Percentiles rank a stretch among this genome's conserved stretches.
phyloP scores from a whole-genome alignment of 2,888 invertebrate species.

The Leptogaster cylindrica region DNA sequence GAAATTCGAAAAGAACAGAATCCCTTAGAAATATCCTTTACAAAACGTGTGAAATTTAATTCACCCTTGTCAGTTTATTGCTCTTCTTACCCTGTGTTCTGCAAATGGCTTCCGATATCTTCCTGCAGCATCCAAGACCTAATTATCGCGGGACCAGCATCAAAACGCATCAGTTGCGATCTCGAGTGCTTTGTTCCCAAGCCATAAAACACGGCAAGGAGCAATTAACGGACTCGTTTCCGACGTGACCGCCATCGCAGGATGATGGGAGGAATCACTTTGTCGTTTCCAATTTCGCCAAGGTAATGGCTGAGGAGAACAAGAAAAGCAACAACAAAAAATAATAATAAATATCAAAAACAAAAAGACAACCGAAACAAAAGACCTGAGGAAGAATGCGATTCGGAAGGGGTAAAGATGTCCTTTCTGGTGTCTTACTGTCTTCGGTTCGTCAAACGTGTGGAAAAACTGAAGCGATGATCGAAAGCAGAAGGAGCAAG shows the following conservation, averaged over 20 bases:
- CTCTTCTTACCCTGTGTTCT: not conserved
- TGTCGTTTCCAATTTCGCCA: slow-evolving; percentile 17
- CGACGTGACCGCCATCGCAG: slow-evolving; percentile 12
- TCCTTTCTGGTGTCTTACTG: slow-evolving; percentile 19
- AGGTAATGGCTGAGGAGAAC: too few species aligned
- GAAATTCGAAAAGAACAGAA: too few species aligned
- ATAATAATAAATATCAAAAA: not conserved
- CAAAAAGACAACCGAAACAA: not conserved
- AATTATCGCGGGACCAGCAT: slow-evolving; percentile 1
- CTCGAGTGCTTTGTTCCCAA: not conserved
- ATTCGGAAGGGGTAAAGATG: not conserved
- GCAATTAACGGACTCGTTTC: slow-evolving; percentile 25
- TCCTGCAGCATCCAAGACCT: not conserved
- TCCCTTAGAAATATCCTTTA: too few species aligned
- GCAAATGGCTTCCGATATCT: not conserved
- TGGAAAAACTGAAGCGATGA: not conserved
- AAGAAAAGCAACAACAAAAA: slow-evolving; percentile 1
- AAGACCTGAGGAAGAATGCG: too few species aligned
- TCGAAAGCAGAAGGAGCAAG: not conserved
- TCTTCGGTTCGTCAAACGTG: slow-evolving; percentile 22
- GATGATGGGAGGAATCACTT: slow-evolving; percentile 21
- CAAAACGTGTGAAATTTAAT: too few species aligned
- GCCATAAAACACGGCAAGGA: slow-evolving; percentile 19
- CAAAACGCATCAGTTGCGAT: slow-evolving; percentile 14
- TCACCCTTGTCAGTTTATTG: not conserved